These are phyloP conservation scores for Falcaria lacertinaria DNA, from an alignment of 2,888 invertebrate species.

Conservation along the genomic window DNA sequence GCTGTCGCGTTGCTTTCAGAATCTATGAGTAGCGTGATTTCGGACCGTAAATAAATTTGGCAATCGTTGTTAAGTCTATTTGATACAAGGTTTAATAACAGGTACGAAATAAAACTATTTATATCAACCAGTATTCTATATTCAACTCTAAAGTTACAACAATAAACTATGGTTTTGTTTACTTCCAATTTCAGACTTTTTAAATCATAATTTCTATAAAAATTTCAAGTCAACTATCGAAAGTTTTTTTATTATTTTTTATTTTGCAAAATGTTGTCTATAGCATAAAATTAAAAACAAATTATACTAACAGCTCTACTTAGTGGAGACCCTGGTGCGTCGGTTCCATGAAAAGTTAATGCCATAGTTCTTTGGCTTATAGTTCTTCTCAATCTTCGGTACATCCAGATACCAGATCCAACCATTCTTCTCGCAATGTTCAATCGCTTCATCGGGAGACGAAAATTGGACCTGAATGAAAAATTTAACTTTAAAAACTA, in stretches of 20 bases:
- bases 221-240: constrained; percentile 9
- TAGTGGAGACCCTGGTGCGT: constrained; percentile 96
- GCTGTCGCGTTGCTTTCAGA: too few relatives aligned
- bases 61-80: too few relatives aligned
- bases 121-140: too few relatives aligned
- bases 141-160: too few relatives aligned
- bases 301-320: constrained; percentile 80
- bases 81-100: too few relatives aligned
- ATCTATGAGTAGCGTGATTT: too few relatives aligned
- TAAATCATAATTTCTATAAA: constrained; percentile 12
- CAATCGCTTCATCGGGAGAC: constrained; percentile 91
- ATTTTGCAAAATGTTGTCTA: constrained; percentile 12
- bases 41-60: too few relatives aligned
- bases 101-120: too few relatives aligned
- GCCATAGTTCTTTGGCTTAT: constrained; percentile 94
- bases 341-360: constrained; percentile 98
- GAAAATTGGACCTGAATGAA: constrained; percentile 85
- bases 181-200: too few relatives aligned
- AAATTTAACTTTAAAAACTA: too few relatives aligned
- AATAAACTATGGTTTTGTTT: too few relatives aligned
- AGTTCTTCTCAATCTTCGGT: constrained; percentile 83
- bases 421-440: constrained; percentile 95
- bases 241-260: too few relatives aligned
- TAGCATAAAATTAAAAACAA: constrained; percentile 20
- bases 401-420: constrained; percentile 94